Percentiles rank a stretch among this genome's conserved stretches.
Conservation (phyloP, 2,797 vertebrate genomes). For the Nyctibius grandis region DNA sequence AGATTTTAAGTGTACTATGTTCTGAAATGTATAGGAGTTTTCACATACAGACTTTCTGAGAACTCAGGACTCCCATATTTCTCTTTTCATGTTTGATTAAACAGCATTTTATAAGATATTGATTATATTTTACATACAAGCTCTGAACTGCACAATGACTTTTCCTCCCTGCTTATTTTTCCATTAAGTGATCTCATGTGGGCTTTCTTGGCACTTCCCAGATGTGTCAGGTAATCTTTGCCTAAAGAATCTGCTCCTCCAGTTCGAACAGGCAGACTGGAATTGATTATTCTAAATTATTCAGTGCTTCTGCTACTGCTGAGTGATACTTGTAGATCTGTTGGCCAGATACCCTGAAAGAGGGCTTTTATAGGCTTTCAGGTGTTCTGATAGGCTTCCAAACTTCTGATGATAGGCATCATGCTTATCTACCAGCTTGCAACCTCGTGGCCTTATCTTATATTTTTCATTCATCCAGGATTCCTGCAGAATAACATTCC, state of each 20-base stretch:
- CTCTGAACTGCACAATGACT: neutral
- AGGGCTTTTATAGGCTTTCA: neutral
- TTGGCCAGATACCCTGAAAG: neutral
- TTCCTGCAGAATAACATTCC: neutral
- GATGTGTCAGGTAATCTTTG: neutral
- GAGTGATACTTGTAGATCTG: neutral
- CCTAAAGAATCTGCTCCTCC: neutral
- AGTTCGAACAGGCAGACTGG: neutral
- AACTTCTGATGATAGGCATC: neutral
- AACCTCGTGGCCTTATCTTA: neutral
- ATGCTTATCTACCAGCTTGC: neutral
- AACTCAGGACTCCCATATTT: neutral
- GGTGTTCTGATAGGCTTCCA: neutral
- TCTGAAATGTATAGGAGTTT: neutral
- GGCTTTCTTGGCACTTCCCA: neutral
- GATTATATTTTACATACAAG: neutral
- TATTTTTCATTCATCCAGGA: neutral
- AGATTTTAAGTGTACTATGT: neutral
- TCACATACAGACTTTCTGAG: neutral
- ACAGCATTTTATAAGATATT: neutral
- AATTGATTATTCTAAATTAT: conserved; percentile 6
- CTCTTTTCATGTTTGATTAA: neutral
- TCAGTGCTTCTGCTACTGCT: neutral
- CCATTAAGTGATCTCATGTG: neutral
- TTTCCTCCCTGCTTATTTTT: neutral